Base-by-base conservation (phyloP, 2,797 vertebrate genomes). In the Rhinichthys osculus region DNA sequence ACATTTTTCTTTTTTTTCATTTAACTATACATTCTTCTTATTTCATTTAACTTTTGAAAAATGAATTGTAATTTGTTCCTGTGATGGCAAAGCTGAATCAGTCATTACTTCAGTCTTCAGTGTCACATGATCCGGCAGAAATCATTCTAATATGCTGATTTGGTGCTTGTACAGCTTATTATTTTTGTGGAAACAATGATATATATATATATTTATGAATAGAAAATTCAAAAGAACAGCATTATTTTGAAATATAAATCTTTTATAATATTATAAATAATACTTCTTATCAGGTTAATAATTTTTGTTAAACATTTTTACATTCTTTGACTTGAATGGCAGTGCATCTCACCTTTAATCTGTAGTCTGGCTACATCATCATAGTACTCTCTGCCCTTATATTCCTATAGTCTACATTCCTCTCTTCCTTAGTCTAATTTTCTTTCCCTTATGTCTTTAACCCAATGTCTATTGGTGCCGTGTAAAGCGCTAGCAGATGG, bases 401-500 rank as follows among this genome's bases (percentile, higher is more conserved):
- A 5, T 33, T 17, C 62, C 62, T 66, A 33, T 33, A 66, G 62
- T 69, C 17, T 57, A 7, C 52, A 11, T 78, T 50, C 44, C 67
- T 80, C 23, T 73, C 82, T 89, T 87, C 42, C 80, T 78, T 87
- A 89, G 89, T 88, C 85, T 86, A 88, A 87, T 89, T 88, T 90
- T 87, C 83, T 44, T 1, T 87, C 89, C 89, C 88, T 86, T 88
- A 42, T 83, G 23, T 40, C 14, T 44, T 67, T 79, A 73, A 74
- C 86, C 44, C 88, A 57, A 27, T 54, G 80, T 90, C 89, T 93
- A 89, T 90, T 83, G 87, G 57, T 87, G 80, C 23, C 23, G 62
- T 84, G 88, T 91, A 94, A 95, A 95, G 92, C 92, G 89, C 90
- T 93, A 93, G 93, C 95, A 95, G 94, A 94, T 94, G 94, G 90